These are phyloP conservation scores for Gnathonemus echidnorhynchus DNA, from an alignment of 2,113 vertebrate genomes.

Conservation along the genomic window DNA sequence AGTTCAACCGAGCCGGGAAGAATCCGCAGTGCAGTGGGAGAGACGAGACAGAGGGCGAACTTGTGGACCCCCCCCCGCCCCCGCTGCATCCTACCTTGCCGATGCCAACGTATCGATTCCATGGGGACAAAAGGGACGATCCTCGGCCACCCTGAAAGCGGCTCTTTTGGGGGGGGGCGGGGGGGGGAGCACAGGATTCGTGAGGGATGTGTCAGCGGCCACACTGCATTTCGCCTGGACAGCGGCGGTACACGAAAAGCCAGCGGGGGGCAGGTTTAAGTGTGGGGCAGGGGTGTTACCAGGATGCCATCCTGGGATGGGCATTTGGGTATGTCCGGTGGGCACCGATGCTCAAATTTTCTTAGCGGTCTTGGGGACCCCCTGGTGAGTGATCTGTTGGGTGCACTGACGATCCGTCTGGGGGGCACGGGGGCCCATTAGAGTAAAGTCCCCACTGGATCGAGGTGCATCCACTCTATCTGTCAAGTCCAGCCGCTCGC, in stretches of 20 bases:
- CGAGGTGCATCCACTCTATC: slow-evolving; percentile 19
- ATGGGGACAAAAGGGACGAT: background rate
- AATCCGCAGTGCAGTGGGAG: background rate
- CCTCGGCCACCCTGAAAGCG: background rate
- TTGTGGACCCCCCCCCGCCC: background rate
- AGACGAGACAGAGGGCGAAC: slow-evolving; percentile 8
- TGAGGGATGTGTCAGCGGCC: background rate
- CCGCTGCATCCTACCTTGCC: background rate
- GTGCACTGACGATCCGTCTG: background rate
- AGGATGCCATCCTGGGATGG: background rate
- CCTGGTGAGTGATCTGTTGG: background rate
- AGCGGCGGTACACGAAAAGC: background rate
- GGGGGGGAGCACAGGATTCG: background rate
- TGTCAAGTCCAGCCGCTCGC: slow-evolving; percentile 25
- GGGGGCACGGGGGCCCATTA: slow-evolving; percentile 12
- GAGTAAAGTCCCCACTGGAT: slow-evolving; percentile 21
- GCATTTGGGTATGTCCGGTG: background rate
- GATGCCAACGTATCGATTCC: background rate
- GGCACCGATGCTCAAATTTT: background rate
- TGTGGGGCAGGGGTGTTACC: background rate
- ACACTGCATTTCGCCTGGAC: background rate
- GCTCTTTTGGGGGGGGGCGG: background rate
- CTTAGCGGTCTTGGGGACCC: background rate
- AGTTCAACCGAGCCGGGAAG: background rate
- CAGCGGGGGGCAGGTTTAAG: background rate